Conservation (phyloP, 2,113 vertebrate species). For the Myiagra hebetior region DNA sequence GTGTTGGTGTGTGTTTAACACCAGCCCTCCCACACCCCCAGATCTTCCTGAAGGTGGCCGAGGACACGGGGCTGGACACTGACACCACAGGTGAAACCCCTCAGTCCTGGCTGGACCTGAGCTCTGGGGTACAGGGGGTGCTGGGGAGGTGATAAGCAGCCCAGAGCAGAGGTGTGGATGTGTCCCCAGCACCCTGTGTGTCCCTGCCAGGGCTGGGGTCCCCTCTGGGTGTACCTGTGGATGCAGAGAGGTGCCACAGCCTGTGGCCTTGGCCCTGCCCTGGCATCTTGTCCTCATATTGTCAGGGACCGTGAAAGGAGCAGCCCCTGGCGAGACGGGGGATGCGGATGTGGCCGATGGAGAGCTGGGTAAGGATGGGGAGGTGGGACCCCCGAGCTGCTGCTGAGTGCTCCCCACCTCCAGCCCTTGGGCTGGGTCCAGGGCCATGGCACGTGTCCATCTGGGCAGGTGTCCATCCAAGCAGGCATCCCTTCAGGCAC, state of each 20-base stretch:
- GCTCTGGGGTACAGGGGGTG: accelerated
- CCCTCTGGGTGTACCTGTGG: background rate
- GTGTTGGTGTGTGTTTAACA: background rate
- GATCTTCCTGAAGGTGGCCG: constrained; percentile 88
- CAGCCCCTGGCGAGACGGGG: background rate
- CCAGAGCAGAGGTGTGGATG: accelerated
- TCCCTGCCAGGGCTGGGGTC: background rate
- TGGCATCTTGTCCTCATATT: background rate
- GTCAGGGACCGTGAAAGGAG: background rate
- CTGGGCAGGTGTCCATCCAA: background rate
- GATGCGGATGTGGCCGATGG: background rate
- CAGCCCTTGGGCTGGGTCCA: background rate
- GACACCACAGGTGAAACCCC: constrained; percentile 20
- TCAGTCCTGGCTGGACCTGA: background rate
- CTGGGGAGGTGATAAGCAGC: background rate
- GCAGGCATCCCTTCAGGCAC: background rate
- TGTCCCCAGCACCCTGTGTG: background rate
- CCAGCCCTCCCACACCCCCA: background rate
- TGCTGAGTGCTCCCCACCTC: background rate
- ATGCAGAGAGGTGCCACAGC: background rate
- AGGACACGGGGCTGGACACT: constrained; percentile 60
- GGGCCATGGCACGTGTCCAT: accelerated
- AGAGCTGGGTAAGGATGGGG: constrained; percentile 35
- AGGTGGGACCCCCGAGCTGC: background rate
- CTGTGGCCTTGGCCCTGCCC: background rate